Conservation (phyloP, 2,888 invertebrate genomes). For the Pandemis cinnamomeana region DNA sequence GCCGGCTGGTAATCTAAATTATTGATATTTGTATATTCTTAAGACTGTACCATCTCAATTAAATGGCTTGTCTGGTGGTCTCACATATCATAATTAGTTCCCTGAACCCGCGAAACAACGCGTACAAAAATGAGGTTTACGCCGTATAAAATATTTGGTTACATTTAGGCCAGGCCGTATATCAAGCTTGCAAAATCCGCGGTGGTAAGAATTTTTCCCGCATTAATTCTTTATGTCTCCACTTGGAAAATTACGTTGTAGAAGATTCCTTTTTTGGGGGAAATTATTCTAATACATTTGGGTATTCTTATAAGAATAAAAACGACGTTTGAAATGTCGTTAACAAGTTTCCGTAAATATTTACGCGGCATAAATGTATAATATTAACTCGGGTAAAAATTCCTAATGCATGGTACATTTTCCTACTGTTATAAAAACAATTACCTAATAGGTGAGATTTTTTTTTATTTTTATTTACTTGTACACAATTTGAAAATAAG, state of each 20-base stretch:
- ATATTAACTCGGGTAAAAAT: not conserved
- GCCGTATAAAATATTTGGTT: constrained; percentile 41
- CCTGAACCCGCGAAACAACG: not conserved
- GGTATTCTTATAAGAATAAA: not conserved
- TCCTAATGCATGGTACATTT: not conserved
- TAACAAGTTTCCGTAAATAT: constrained; percentile 16
- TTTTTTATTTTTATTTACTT: not conserved
- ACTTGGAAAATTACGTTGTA: constrained; percentile 24
- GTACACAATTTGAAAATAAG: too few relatives aligned
- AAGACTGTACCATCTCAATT: not conserved
- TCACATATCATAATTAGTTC: constrained; percentile 35
- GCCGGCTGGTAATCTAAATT: too few relatives aligned
- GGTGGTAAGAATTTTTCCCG: constrained; percentile 25
- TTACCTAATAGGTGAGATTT: too few relatives aligned
- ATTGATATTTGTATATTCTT: too few relatives aligned
- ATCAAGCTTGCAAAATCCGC: constrained; percentile 36
- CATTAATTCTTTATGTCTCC: constrained; percentile 33
- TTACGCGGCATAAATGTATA: constrained; percentile 13
- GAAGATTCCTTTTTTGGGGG: not conserved
- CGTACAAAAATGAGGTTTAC: constrained; percentile 32
- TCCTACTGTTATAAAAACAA: not conserved
- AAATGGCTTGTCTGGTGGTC: not conserved
- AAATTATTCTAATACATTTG: constrained; percentile 11
- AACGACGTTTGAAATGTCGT: constrained; percentile 6
- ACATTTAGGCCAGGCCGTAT: constrained; percentile 38